A percentile compares a stretch with the other conserved stretches of the same genome.
Conservation (phyloP, 2,113 vertebrate species). For the Ia io region DNA sequence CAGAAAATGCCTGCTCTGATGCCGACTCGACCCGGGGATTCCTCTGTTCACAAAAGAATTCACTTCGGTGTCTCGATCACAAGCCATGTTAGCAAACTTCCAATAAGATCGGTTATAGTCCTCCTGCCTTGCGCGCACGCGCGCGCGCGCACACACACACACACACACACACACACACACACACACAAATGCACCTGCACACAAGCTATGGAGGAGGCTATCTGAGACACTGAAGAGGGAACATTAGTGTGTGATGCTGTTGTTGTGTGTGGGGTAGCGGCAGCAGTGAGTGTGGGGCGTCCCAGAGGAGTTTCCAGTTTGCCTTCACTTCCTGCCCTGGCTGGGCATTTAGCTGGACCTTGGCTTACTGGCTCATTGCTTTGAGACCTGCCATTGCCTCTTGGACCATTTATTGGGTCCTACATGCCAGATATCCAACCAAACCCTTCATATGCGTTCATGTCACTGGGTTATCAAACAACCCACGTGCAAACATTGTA, state of each 20-base stretch:
- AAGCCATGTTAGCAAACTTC: neutral
- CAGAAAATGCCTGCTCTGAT: fast-evolving
- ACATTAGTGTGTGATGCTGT: too few relatives aligned
- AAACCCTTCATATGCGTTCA: neutral
- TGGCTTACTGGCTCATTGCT: neutral
- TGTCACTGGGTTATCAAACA: neutral
- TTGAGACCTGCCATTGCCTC: neutral
- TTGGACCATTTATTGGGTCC: neutral
- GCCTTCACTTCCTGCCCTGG: too few relatives aligned
- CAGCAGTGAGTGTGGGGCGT: fast-evolving
- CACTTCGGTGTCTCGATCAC: neutral
- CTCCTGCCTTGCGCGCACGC: neutral
- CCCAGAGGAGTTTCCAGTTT: too few relatives aligned
- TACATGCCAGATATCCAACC: neutral
- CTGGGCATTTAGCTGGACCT: neutral
- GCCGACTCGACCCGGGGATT: too few relatives aligned
- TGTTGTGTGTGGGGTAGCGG: fast-evolving
- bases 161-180: too few relatives aligned
- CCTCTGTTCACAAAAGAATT: neutral
- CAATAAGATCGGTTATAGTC: too few relatives aligned
- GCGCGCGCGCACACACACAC: neutral
- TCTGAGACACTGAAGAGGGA: neutral
- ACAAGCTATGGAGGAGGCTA: neutral
- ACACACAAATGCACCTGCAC: fast-evolving
- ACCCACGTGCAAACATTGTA: fast-evolving